phyloP scores from a whole-genome alignment of 2,113 vertebrate species.

The Eonycteris spelaea region DNA sequence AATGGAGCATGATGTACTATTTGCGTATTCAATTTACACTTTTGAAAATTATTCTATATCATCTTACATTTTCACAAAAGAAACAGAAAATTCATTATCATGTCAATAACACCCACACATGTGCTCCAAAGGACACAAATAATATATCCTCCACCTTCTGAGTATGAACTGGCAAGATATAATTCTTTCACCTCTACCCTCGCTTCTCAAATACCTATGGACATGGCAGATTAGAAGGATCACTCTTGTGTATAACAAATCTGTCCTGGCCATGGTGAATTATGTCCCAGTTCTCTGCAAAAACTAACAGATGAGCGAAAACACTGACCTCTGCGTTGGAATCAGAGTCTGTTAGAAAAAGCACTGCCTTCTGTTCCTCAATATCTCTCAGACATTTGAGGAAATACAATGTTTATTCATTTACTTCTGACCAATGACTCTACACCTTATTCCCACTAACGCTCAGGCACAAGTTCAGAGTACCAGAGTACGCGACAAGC shows the following conservation, averaged over 20 bases:
- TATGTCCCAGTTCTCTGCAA: neutral
- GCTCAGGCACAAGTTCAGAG: neutral
- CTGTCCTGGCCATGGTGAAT: neutral
- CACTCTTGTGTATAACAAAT: neutral
- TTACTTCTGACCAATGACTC: neutral
- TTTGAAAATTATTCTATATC: constrained; percentile 37
- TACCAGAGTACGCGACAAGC: neutral
- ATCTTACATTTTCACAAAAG: constrained; percentile 40
- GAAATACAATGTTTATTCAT: neutral
- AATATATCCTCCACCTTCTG: neutral
- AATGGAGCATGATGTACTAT: constrained; percentile 30
- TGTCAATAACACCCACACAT: neutral
- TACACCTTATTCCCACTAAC: neutral
- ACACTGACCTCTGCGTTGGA: neutral
- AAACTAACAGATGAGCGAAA: neutral
- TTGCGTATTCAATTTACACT: constrained; percentile 26
- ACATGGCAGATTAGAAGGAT: neutral
- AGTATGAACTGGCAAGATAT: neutral
- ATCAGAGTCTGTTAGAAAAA: neutral
- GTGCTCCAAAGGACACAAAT: neutral
- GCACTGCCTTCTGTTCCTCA: neutral
- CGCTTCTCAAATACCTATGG: neutral
- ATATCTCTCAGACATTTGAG: neutral
- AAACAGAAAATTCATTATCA: neutral
- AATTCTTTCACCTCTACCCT: neutral